Percentiles rank a stretch among this genome's conserved stretches.
Conservation (phyloP, 2,797 vertebrate genomes). For the Sphaeramia orbicularis region DNA sequence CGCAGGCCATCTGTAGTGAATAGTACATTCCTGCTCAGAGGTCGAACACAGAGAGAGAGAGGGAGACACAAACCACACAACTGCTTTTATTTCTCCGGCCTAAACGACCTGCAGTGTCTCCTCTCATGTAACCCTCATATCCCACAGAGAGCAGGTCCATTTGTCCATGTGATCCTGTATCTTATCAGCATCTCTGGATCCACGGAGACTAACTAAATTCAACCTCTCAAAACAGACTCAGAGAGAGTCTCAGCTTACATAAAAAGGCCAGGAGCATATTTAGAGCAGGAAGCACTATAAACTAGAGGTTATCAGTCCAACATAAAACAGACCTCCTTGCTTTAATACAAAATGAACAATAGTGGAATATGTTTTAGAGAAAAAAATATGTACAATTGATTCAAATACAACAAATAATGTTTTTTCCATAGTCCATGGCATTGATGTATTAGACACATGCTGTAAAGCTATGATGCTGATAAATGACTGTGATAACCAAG, state of each 20-base stretch:
- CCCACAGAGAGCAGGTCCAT: constrained; percentile 31
- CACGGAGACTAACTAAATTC: constrained; percentile 58
- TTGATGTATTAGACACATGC: constrained; percentile 5
- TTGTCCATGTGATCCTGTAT: constrained; percentile 57
- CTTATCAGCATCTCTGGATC: constrained; percentile 51
- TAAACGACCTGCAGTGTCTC: constrained; percentile 50
- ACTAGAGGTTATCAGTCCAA: constrained; percentile 17
- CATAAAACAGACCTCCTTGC: constrained; percentile 24
- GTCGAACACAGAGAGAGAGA: constrained; percentile 68
- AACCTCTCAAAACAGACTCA: constrained; percentile 46
- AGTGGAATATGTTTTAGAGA: constrained; percentile 19
- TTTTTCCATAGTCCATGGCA: constrained; percentile 18
- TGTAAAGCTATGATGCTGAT: constrained; percentile 45
- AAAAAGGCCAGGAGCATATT: constrained; percentile 28
- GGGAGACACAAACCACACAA: constrained; percentile 56
- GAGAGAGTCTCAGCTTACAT: constrained; percentile 61
- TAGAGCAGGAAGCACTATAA: constrained; percentile 27
- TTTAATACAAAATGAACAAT: constrained; percentile 25
- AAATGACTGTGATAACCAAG: constrained; percentile 51
- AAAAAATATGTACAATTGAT: constrained; percentile 15
- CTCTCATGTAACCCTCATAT: constrained; percentile 37
- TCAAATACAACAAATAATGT: constrained; percentile 18
- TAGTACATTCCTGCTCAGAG: constrained; percentile 65
- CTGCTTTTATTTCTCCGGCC: constrained; percentile 62
- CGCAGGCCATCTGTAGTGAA: constrained; percentile 79